Base-by-base conservation (phyloP, 2,113 vertebrate species). In the Benitochromis conjunctus region DNA sequence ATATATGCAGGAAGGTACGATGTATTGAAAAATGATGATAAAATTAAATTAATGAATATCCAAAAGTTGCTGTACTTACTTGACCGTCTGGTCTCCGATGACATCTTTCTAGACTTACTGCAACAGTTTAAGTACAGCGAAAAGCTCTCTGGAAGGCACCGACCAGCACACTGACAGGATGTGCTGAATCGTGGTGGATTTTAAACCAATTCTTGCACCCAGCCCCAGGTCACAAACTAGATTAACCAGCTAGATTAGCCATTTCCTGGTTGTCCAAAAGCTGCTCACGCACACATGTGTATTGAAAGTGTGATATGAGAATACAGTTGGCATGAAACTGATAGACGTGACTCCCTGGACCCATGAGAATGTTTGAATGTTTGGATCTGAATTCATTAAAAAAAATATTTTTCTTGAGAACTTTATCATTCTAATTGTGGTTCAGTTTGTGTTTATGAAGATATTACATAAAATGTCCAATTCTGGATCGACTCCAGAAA, bases 41-140 rank as follows among this genome's bases (percentile, higher is more conserved):
- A 62, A 64, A n/a, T 36, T 64, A 9, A 64, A 31, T 36, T 64
- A 36, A 36, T 64, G 31, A n/a, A 12, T 18, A n/a, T 64, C 0
- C 6, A 56, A 57, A 13, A 34, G 3, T 4, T 46, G n/a, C 3
- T 64, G 9, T 74, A 84, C 86, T 88, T 60, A 88, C 86, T 3
- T 4, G 41, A 71, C 5, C 3, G 1, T 18, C 8, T 55, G 6
- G 3, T 5, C 2, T 13, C 19, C 0, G 0, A 29, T 29, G 78
- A 5, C 87, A 76, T 80, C 43, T 55, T n/a, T 38, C 3, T 62
- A 18, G 57, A 55, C 5, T 3, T 66, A 18, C 29, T 24, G 16
- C 6, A 51, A 29, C 29, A 21, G 36, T 14, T 19, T 9, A 3
- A 11, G 24, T 18, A 21, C 46, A 56, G 76, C 0, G 1, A 2